Evolutionary conservation across 2,797 vertebrate genomes (phyloP), one percentile per base, ranked within the genome.

Genomic region (Takifugu rubripes): DNA sequence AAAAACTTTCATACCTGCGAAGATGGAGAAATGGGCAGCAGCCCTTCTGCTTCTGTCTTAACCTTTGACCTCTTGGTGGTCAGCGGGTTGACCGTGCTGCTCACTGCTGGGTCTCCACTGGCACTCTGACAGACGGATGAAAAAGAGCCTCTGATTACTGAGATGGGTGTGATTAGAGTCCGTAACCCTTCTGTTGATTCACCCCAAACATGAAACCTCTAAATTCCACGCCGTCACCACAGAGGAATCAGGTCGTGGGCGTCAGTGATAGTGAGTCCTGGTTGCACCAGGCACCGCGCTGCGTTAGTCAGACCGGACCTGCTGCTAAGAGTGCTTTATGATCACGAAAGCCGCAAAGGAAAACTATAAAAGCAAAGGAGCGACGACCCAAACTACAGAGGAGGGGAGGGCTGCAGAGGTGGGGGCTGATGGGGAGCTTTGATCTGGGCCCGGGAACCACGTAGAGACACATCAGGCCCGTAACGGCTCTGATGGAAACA

Each of bases 11-110:
- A 29, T 63, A 97, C 97, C 94, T 98, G 95, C 43, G 93, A 89
- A 27, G 88, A 79, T 0, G 94, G 94, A 21, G 96, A 98, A 48
- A 93, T 89, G 45, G 94, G 91, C 25, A 87, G 64, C 0, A 75
- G 77, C 27, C 88, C 91, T 49, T 97, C 95, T 0, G 87, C 86
- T 82, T 99, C 96, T 0, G 91, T 94, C 85, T 98, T 98, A 61
- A 97, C 93, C 85, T 98, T 98, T 81, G 94, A 95, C 79, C 94
- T 94, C 73, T 98, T 98, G 66, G 92, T 93, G 74, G 88, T 94
- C 52, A 94, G 61, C 1, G 93, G 94, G 80, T 96, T 94, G 74
- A 96, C 94, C 0, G 96, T 98, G 87, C 96, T 99, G 90, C 93
- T 99, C 51, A 99, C 94, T 0, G 95, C 93, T 0, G 95, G 94